Percentiles rank a stretch among this genome's conserved stretches.
Evolutionary conservation across 2,113 vertebrate species (phyloP).

Genomic region (Pontoporia blainvillei): DNA sequence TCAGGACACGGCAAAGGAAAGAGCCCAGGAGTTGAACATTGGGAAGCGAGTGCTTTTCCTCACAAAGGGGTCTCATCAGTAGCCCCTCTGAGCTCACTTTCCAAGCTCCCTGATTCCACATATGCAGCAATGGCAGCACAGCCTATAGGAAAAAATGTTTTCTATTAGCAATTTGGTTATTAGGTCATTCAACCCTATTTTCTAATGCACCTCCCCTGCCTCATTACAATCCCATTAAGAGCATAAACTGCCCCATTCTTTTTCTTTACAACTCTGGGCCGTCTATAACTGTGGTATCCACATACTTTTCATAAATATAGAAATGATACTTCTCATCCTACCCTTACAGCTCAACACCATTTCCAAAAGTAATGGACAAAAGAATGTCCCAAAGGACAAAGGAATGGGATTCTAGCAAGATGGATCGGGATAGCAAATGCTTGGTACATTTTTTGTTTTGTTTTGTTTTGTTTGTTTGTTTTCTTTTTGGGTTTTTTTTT

Average conservation of each 20-base stretch:
- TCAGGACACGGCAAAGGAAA: background rate
- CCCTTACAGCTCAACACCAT: background rate
- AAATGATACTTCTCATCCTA: background rate
- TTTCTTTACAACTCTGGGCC: background rate
- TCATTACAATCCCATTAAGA: background rate
- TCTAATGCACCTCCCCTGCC: background rate
- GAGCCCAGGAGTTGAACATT: background rate
- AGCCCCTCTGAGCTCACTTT: background rate
- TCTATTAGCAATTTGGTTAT: background rate
- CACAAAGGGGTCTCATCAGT: background rate
- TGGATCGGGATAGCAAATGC: background rate
- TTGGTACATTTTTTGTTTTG: background rate
- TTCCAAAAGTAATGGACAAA: background rate
- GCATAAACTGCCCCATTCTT: background rate
- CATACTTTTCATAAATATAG: too few relatives aligned
- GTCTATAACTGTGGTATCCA: background rate
- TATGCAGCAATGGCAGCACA: background rate
- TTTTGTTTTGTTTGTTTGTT: too few relatives aligned
- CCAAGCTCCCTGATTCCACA: background rate
- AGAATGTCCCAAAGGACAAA: background rate
- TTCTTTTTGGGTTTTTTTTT: too few relatives aligned
- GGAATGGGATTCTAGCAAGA: background rate
- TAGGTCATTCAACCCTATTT: background rate
- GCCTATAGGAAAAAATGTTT: background rate
- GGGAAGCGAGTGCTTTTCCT: background rate